Base-by-base conservation (phyloP, 2,888 invertebrate species). In the Eristalinus aeneus region DNA sequence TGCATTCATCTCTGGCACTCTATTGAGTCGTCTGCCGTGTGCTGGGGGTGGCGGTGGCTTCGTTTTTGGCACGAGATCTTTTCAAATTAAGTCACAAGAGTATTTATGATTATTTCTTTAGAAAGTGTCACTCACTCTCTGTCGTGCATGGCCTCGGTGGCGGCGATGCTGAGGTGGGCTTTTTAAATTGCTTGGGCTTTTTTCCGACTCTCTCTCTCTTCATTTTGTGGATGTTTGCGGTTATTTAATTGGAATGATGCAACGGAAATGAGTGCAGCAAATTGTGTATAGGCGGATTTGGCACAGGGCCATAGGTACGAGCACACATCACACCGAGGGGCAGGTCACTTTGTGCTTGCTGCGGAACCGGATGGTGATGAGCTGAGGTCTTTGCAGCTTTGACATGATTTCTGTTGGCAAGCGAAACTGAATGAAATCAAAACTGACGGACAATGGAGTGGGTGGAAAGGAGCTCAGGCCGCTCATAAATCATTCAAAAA, bases 211-310 rank as follows among this genome's bases (percentile, higher is more conserved):
- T 27, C 5, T 11, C 11, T n/a, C 16, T 39, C 11, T 16, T 4
- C 16, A 8, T 46, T 46, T 16, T 36, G 58, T 11, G 46, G 9
- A 23, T 12, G 4, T 22, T 77, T 86, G 73, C 22, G 82, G 82
- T 75, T 74, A 64, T 65, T 82, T 68, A 72, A 82, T 86, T 86
- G 86, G 65, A 34, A 77, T 77, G 75, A 69, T 86, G 81, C 85
- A 86, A 76, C 73, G 58, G 64, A 68, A 86, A 81, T 36, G 36
- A 76, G 39, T 67, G 31, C 39, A 76, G 56, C 56, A 46, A 60
- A 72, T 65, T 54, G 11, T 23, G 31, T 31, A 53, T 46, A n/a
- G n/a, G 11, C 22, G 56, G 20, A 32, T 46, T 27, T 85, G 85
- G 85, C 81, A 58, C 23, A 0, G n/a, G 36, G 76, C 81, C 85